Percentiles rank a stretch among this genome's conserved stretches.
phyloP scores from a whole-genome alignment of 2,888 invertebrate species.

The Mylabris sibirica region DNA sequence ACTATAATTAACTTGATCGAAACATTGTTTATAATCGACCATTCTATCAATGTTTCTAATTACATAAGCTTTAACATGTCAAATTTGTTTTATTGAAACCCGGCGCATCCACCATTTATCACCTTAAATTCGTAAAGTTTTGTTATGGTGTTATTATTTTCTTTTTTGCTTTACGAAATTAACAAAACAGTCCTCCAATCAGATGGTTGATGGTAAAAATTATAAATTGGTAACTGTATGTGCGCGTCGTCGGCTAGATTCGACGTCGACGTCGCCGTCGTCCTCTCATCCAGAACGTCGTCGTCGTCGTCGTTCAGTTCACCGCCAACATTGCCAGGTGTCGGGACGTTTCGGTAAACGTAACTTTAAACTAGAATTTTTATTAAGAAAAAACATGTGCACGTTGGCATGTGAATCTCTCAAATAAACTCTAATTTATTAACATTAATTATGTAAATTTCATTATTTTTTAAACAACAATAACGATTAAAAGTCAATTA shows the following conservation, averaged over 20 bases:
- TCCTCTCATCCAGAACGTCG: slow-evolving; percentile 47
- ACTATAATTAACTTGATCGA: background rate
- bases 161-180: background rate
- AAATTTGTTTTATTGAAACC: background rate
- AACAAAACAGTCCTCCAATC: background rate
- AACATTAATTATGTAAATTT: background rate
- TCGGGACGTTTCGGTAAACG: slow-evolving; percentile 48
- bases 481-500: slow-evolving; percentile 1
- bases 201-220: slow-evolving; percentile 22
- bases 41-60: background rate
- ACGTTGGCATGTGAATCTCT: slow-evolving; percentile 37
- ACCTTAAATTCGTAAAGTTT: background rate
- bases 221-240: slow-evolving; percentile 23
- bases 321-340: slow-evolving; percentile 55
- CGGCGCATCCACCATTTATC: slow-evolving; percentile 1
- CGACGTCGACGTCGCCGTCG: slow-evolving; percentile 41
- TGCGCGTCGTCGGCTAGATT: slow-evolving; percentile 46
- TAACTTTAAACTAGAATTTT: slow-evolving; percentile 11
- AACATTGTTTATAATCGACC: background rate
- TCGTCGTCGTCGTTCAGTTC: slow-evolving; percentile 51
- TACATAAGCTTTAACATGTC: background rate
- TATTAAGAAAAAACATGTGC: slow-evolving; percentile 33
- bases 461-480: background rate
- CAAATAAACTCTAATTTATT: background rate
- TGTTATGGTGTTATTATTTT: background rate